Conservation (phyloP, 35 echinoderm and acorn worm genomes). For the Lytechinus variegatus region DNA sequence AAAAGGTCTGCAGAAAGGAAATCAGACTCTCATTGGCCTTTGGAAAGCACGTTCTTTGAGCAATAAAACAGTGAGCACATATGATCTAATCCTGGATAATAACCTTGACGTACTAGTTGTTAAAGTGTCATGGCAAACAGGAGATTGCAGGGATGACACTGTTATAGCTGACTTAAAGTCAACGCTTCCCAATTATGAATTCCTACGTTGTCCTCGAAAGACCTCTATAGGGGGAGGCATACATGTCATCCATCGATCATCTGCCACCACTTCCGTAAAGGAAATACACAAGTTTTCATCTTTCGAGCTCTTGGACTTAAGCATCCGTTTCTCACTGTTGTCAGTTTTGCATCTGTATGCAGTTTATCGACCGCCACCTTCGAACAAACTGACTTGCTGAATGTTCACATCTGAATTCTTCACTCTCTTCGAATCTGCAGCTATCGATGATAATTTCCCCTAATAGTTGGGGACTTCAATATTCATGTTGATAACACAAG, state of each 20-base stretch:
- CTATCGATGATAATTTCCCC: background rate
- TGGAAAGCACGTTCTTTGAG: background rate
- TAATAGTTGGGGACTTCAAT: no score
- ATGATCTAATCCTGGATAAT: conserved; percentile 1
- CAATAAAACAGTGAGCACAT: background rate
- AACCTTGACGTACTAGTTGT: background rate
- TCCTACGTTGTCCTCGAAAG: background rate
- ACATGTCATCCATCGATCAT: background rate
- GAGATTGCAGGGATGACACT: background rate
- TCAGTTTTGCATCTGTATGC: no score
- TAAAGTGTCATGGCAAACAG: background rate
- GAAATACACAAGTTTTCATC: no score
- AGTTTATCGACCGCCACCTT: background rate
- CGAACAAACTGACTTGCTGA: background rate
- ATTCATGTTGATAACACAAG: no score
- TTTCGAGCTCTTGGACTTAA: no score
- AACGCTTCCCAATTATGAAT: conserved; percentile 14
- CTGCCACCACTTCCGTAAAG: background rate
- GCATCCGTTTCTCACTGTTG: background rate
- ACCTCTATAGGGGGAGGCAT: background rate
- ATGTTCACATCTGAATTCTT: no score
- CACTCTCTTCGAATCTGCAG: conserved; percentile 19
- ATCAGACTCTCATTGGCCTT: background rate
- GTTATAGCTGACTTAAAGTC: background rate
- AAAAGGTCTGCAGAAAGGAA: no score